phyloP scores from a whole-genome alignment of 2,888 invertebrate species.

The Lagria hirta region DNA sequence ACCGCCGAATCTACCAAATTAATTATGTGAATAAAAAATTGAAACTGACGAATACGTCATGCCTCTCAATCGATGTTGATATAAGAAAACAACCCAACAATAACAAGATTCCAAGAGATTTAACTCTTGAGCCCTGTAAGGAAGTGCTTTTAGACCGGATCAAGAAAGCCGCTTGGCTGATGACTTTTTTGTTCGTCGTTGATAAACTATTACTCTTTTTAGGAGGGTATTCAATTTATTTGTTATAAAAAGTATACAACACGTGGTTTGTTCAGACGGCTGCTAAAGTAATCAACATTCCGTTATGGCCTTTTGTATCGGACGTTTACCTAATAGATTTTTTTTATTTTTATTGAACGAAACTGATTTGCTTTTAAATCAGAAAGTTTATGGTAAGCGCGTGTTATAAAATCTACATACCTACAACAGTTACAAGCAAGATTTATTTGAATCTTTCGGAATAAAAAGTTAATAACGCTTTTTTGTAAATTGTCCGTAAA shows the following conservation, averaged over 20 bases:
- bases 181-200: slow-evolving; percentile 24
- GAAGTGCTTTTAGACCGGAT: slow-evolving; percentile 24
- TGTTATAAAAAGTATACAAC: slow-evolving; percentile 18
- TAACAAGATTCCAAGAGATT: slow-evolving; percentile 22
- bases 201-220: slow-evolving; percentile 27
- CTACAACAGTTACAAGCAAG: too few species aligned
- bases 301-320: slow-evolving; percentile 17
- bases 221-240: slow-evolving; percentile 26
- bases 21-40: slow-evolving; percentile 9
- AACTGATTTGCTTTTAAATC: background rate
- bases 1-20: slow-evolving; percentile 6
- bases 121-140: slow-evolving; percentile 22
- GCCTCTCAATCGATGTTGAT: too few species aligned
- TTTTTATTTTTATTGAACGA: slow-evolving; percentile 1
- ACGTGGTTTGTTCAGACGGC: slow-evolving; percentile 12
- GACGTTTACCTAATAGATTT: slow-evolving; percentile 19
- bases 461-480: too few species aligned
- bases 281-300: slow-evolving; percentile 22
- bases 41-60: slow-evolving; percentile 14
- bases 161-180: slow-evolving; percentile 24
- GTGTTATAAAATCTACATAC: too few species aligned
- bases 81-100: slow-evolving; percentile 14
- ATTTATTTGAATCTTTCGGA: too few species aligned
- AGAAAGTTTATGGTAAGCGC: too few species aligned
- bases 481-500: too few species aligned